A percentile compares a stretch with the other conserved stretches of the same genome.
Conservation (phyloP, 2,888 invertebrate genomes). For the Metalampra italica region DNA sequence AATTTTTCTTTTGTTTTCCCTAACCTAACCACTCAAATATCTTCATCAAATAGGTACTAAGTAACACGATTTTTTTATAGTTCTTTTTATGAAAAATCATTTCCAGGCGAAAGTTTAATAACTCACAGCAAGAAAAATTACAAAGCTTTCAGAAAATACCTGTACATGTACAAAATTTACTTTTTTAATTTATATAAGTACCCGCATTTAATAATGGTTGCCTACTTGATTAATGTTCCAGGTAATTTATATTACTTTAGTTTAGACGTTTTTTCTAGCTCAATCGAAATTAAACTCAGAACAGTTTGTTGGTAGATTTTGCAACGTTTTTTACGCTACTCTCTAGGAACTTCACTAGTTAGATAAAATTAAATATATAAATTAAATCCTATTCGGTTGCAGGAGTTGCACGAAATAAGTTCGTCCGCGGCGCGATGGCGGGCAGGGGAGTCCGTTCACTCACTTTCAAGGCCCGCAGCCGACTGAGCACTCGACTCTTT, state of each 20-base stretch:
- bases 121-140: no score
- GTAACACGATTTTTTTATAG: no score
- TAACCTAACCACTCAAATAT: no score
- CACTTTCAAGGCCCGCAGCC: conserved; percentile 58
- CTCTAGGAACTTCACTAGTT: not conserved
- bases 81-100: no score
- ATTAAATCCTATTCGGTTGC: not conserved
- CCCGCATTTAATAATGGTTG: conserved; percentile 2
- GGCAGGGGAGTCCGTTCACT: conserved; percentile 34
- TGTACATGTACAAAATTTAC: not conserved
- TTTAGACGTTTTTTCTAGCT: not conserved
- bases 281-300: not conserved
- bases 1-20: no score
- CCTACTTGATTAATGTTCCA: conserved; percentile 4
- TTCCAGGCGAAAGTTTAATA: no score
- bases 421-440: conserved; percentile 34
- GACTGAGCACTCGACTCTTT: conserved; percentile 58
- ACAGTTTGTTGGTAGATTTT: not conserved
- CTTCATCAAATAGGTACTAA: no score
- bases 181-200: conserved; percentile 2
- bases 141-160: no score
- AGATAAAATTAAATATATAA: not conserved
- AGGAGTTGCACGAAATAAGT: conserved; percentile 58
- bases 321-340: not conserved
- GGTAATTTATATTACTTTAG: conserved; percentile 3